These are phyloP conservation scores for Ceyx cyanopectus DNA, from an alignment of 2,113 vertebrate species.

Conservation along the genomic window DNA sequence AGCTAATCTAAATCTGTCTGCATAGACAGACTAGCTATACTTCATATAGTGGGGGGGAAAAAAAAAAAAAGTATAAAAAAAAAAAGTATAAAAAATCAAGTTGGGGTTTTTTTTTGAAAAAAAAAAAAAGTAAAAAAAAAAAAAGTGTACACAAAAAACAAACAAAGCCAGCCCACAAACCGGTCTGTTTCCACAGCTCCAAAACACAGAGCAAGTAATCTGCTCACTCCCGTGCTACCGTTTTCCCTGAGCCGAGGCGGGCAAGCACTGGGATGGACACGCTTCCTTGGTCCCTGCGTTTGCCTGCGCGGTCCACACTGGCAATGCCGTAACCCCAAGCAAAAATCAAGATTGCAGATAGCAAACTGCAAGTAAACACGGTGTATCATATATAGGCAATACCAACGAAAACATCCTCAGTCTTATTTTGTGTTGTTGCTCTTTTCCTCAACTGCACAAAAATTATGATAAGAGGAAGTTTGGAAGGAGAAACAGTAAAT, in stretches of 20 bases:
- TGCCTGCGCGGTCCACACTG: rapidly evolving
- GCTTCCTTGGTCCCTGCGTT: not conserved
- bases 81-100: no score
- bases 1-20: not conserved
- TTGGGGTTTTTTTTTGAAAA: no score
- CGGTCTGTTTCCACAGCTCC: not conserved
- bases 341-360: not conserved
- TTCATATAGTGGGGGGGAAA: not conserved
- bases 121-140: not conserved
- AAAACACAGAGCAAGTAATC: not conserved
- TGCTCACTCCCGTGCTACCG: not conserved
- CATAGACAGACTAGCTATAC: not conserved
- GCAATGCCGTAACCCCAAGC: not conserved
- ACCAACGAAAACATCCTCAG: not conserved
- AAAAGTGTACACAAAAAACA: no score
- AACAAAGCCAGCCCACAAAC: no score
- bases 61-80: not conserved
- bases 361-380: not conserved
- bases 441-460: not conserved
- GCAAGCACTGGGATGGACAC: not conserved
- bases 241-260: not conserved
- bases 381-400: rapidly evolving
- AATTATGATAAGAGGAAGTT: not conserved
- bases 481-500: not conserved
- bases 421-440: not conserved